Conservation (phyloP, 1,140 invertebrate species). For the Eulimnadia texana region DNA sequence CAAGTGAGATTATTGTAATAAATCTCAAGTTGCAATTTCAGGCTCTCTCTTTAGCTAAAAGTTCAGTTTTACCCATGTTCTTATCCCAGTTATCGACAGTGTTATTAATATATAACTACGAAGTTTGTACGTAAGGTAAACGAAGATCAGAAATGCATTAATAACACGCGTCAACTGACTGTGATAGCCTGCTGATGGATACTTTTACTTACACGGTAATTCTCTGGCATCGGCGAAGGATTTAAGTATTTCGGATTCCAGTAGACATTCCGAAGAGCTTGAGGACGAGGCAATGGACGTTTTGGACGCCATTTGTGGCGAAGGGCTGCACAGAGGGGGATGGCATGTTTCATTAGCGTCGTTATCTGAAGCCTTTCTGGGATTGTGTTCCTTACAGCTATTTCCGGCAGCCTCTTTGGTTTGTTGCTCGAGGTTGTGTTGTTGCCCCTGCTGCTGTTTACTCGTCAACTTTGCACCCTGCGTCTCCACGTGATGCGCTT, state of each 20-base stretch:
- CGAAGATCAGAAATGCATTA: too few species aligned
- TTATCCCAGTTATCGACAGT: too few species aligned
- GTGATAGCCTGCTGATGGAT: too few species aligned
- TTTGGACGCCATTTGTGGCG: conserved; percentile 1
- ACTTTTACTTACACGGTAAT: conserved; percentile 12
- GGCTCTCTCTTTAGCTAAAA: too few species aligned
- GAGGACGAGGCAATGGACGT: conserved; percentile 21
- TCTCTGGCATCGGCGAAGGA: conserved; percentile 14
- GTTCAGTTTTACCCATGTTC: too few species aligned
- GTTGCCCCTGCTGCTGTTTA: neutral
- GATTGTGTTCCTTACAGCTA: neutral
- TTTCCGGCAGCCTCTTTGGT: neutral
- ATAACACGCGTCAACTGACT: too few species aligned
- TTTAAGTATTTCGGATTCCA: conserved; percentile 15
- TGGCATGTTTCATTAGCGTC: conserved; percentile 2
- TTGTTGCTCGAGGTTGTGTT: neutral
- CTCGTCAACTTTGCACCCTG: neutral
- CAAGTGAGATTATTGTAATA: too few species aligned
- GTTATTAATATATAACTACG: too few species aligned
- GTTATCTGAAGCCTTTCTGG: neutral
- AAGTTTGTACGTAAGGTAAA: too few species aligned
- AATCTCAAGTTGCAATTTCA: too few species aligned
- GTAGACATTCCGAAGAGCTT: conserved; percentile 29
- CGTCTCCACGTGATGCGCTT: conserved; percentile 18
- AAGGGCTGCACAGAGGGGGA: conserved; percentile 16